Percentiles rank a stretch among this genome's conserved stretches.
Evolutionary conservation across 2,797 vertebrate species (phyloP).

Genomic region (Odontamblyopus lacepedii): DNA sequence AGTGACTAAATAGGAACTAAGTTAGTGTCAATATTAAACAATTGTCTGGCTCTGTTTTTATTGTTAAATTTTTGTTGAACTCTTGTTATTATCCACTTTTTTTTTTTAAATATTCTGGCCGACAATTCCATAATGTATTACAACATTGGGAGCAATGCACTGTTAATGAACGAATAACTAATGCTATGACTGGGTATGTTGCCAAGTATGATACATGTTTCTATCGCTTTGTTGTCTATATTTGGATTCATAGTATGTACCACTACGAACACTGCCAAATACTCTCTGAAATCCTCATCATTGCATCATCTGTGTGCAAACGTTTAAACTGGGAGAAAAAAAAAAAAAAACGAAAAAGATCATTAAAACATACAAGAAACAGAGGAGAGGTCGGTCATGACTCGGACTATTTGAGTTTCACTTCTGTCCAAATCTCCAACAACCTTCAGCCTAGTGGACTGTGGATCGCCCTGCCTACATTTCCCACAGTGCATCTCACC

Average conservation of each 20-base stretch:
- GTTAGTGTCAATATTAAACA: too few relatives aligned
- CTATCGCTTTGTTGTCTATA: slow-evolving; percentile 15
- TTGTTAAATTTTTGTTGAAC: too few relatives aligned
- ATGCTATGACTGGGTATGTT: neutral
- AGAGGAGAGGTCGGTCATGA: neutral
- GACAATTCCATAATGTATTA: too few relatives aligned
- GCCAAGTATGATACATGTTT: neutral
- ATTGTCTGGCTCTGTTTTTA: too few relatives aligned
- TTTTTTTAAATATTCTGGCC: too few relatives aligned
- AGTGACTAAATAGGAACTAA: too few relatives aligned
- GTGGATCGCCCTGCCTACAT: slow-evolving; percentile 13
- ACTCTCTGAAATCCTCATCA: slow-evolving; percentile 15
- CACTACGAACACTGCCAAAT: slow-evolving; percentile 16
- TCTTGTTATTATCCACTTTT: too few relatives aligned
- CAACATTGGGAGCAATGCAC: neutral
- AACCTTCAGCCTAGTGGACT: slow-evolving; percentile 10
- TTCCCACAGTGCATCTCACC: slow-evolving; percentile 53
- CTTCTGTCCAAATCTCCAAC: slow-evolving; percentile 15
- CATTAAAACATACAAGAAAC: slow-evolving; percentile 18
- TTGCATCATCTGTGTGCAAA: slow-evolving; percentile 28
- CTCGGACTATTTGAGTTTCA: slow-evolving; percentile 12
- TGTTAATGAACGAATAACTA: neutral
- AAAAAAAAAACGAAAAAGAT: slow-evolving; percentile 3
- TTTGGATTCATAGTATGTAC: slow-evolving; percentile 7
- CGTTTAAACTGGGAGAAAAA: neutral